phyloP scores from a whole-genome alignment of 2,888 invertebrate species.

The Kryphioiulus occultus region DNA sequence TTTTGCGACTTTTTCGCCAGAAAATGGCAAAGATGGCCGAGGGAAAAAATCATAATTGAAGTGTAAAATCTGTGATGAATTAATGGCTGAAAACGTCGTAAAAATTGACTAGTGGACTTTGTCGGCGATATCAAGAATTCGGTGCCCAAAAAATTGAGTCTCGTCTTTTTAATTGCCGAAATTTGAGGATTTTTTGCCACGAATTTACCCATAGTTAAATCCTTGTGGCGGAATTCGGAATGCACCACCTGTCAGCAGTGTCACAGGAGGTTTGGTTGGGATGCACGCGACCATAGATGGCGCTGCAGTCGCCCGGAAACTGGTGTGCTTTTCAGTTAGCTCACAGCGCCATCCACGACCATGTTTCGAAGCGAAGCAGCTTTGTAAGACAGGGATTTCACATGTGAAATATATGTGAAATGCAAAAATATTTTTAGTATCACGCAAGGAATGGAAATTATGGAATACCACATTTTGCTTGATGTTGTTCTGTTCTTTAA shows the following conservation, averaged over 20 bases:
- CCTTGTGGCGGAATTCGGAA: too few species aligned
- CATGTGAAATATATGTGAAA: too few species aligned
- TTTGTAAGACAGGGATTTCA: too few species aligned
- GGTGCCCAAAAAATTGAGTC: background rate
- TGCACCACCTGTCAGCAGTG: background rate
- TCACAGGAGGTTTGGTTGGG: background rate
- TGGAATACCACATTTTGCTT: too few species aligned
- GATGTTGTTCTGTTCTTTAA: too few species aligned
- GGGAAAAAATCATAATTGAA: background rate
- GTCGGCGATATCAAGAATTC: background rate
- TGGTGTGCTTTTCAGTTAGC: too few species aligned
- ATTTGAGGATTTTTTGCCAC: background rate
- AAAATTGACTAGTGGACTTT: background rate
- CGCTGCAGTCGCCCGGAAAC: background rate
- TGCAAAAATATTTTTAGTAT: too few species aligned
- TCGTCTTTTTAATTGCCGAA: background rate
- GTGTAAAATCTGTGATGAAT: conserved; percentile 28
- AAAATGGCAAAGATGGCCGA: background rate
- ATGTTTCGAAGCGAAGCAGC: too few species aligned
- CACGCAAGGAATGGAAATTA: too few species aligned
- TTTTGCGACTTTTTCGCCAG: background rate
- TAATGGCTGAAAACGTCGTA: background rate
- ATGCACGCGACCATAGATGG: background rate
- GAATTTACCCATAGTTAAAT: background rate
- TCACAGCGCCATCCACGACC: too few species aligned